phyloP scores from a whole-genome alignment of 2,888 invertebrate species.

The Drosophila tanythrix region DNA sequence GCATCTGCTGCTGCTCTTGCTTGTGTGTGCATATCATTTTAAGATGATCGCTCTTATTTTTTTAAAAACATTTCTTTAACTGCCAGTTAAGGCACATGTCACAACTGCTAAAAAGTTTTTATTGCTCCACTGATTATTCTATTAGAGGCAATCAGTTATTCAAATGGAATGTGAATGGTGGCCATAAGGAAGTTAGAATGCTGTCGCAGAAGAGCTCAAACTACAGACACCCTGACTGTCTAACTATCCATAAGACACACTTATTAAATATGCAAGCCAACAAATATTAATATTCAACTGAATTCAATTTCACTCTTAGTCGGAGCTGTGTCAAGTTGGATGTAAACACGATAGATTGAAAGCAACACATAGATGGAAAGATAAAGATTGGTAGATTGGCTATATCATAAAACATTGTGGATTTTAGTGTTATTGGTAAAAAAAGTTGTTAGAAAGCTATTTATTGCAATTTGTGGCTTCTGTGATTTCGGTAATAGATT shows the following conservation, averaged over 20 bases:
- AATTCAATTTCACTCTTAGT: neutral
- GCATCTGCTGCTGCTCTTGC: constrained; percentile 21
- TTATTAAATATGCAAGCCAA: neutral
- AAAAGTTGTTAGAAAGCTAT: too few species aligned
- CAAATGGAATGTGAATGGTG: neutral
- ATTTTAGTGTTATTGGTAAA: neutral
- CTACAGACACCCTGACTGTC: neutral
- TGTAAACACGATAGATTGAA: neutral
- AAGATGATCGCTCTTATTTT: constrained; percentile 32
- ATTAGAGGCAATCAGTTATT: neutral
- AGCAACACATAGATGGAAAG: neutral
- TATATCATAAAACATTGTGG: too few species aligned
- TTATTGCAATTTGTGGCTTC: too few species aligned
- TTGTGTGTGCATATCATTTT: constrained; percentile 44
- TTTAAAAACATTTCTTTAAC: constrained; percentile 33
- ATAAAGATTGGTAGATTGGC: neutral
- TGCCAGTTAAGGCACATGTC: constrained; percentile 18
- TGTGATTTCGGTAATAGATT: neutral
- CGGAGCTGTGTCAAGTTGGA: too few species aligned
- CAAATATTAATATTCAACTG: neutral
- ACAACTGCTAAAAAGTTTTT: constrained; percentile 1
- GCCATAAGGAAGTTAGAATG: neutral
- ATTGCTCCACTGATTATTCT: neutral
- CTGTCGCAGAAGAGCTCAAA: too few species aligned
- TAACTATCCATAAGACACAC: neutral